These are phyloP conservation scores for Cyanoderma ruficeps DNA, from an alignment of 2,113 vertebrate species.

Conservation along the genomic window DNA sequence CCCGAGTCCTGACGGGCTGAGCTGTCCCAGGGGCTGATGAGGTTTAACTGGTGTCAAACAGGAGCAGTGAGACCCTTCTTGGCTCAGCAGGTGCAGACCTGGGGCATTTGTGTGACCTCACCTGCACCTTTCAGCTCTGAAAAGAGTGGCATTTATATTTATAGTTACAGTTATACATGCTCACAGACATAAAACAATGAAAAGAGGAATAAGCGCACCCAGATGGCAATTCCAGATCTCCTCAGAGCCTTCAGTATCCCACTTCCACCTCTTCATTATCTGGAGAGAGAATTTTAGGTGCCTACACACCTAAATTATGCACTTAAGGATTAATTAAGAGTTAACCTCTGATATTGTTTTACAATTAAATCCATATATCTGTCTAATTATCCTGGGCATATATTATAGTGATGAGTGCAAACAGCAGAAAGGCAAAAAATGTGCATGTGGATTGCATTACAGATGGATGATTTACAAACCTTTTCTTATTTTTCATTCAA, in stretches of 20 bases:
- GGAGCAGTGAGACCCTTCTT: not conserved
- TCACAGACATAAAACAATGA: not conserved
- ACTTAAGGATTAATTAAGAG: not conserved
- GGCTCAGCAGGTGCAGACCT: not conserved
- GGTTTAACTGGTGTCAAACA: accelerated
- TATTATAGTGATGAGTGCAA: not conserved
- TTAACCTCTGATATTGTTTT: not conserved
- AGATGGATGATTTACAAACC: not conserved
- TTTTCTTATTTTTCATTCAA: not conserved
- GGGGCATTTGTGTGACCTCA: not conserved
- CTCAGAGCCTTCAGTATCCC: not conserved
- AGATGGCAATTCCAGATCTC: not conserved
- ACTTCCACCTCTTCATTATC: not conserved
- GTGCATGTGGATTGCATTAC: not conserved
- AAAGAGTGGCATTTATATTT: not conserved
- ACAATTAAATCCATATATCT: not conserved
- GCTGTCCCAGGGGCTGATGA: accelerated
- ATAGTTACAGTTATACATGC: accelerated
- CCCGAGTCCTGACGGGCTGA: accelerated
- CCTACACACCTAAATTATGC: not conserved
- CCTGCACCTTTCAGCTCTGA: not conserved
- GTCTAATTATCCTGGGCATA: not conserved
- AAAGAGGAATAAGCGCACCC: not conserved
- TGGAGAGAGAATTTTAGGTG: not conserved
- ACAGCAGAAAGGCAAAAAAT: not conserved